Conservation (phyloP, 2,888 invertebrate genomes). For the Drosophila rubida region DNA sequence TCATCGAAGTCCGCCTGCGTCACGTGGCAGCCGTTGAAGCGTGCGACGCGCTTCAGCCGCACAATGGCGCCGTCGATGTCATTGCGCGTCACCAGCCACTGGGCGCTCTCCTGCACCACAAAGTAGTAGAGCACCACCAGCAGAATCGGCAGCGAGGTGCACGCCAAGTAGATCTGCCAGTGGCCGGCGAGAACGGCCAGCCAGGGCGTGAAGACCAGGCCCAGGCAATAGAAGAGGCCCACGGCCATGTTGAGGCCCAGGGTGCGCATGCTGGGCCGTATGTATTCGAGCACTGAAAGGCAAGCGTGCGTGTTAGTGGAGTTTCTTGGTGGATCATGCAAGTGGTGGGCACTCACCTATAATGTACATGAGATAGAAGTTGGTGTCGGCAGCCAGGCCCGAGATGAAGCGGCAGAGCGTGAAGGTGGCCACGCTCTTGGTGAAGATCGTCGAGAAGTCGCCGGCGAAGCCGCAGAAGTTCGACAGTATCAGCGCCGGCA, state of each 20-base stretch:
- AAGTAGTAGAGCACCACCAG: conserved; percentile 86
- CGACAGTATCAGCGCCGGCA: conserved; percentile 86
- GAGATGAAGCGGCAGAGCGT: conserved; percentile 87
- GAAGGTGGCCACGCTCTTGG: conserved; percentile 85
- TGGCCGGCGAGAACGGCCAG: conserved; percentile 85
- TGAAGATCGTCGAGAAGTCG: conserved; percentile 86
- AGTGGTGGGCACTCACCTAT: too few species aligned
- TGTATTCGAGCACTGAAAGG: conserved; percentile 88
- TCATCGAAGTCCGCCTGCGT: conserved; percentile 84
- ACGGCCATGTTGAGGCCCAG: conserved; percentile 87
- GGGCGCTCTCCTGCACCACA: conserved; percentile 87
- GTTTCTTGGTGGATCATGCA: too few species aligned
- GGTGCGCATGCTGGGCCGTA: conserved; percentile 87
- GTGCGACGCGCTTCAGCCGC: conserved; percentile 86
- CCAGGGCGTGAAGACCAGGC: conserved; percentile 86
- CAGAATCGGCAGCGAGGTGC: conserved; percentile 86
- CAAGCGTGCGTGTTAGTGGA: too few species aligned
- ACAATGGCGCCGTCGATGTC: conserved; percentile 86
- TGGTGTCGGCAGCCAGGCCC: conserved; percentile 87
- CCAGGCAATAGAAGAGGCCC: conserved; percentile 87
- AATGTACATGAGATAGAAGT: conserved; percentile 88
- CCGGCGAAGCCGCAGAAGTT: conserved; percentile 86
- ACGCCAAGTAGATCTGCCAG: conserved; percentile 86
- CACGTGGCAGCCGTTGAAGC: conserved; percentile 86
- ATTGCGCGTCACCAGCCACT: conserved; percentile 87